These are phyloP conservation scores for Lymantria dispar DNA, from an alignment of 2,888 invertebrate genomes.

Conservation along the genomic window DNA sequence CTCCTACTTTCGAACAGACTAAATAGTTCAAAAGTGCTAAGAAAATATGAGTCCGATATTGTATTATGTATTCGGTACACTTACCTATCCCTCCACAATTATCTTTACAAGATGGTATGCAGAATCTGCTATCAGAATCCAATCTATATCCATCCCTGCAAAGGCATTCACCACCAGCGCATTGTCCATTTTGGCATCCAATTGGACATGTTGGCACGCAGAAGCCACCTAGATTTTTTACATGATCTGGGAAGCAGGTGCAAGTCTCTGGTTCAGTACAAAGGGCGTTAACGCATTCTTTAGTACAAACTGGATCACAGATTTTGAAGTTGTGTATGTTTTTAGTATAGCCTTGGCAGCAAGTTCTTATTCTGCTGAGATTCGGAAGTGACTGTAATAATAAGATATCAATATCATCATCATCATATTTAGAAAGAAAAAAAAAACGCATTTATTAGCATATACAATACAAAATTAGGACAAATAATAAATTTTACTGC, in stretches of 20 bases:
- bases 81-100: slow-evolving; percentile 59
- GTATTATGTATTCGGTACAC: not conserved
- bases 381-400: slow-evolving; percentile 79
- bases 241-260: slow-evolving; percentile 83
- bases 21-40: no score
- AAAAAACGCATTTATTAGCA: no score
- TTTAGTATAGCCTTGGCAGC: slow-evolving; percentile 87
- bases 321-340: slow-evolving; percentile 79
- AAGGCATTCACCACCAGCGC: slow-evolving; percentile 83
- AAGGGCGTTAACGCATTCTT: slow-evolving; percentile 84
- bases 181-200: slow-evolving; percentile 86
- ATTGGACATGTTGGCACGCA: slow-evolving; percentile 87
- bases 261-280: slow-evolving; percentile 86
- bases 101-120: slow-evolving; percentile 81
- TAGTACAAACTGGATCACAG: slow-evolving; percentile 84
- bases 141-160: slow-evolving; percentile 84
- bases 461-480: no score
- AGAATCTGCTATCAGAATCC: slow-evolving; percentile 82
- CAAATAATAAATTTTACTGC: no score
- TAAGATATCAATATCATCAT: no score
- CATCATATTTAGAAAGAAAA: no score
- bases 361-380: slow-evolving; percentile 85
- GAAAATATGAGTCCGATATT: no score
- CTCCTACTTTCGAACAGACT: no score
- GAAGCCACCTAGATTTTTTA: slow-evolving; percentile 73